Conservation (phyloP, 2,113 vertebrate genomes). For the Erpornis zantholeuca region DNA sequence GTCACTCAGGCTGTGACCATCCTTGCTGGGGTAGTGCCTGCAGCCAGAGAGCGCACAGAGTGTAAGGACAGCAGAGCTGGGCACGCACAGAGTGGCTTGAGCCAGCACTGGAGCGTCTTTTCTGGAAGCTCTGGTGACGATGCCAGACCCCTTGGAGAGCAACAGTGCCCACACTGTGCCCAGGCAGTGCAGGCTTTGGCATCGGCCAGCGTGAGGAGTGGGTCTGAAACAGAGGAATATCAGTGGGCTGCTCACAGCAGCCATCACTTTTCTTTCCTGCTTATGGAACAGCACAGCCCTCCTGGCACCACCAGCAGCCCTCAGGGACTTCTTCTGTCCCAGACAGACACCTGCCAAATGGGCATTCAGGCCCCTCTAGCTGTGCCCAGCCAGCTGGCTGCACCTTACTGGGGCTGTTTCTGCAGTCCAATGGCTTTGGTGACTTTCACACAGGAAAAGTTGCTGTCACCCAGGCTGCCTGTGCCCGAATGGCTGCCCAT, state of each 20-base stretch:
- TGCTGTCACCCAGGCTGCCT: background rate
- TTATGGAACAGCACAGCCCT: background rate
- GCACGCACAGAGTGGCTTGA: accelerated
- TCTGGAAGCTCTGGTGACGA: background rate
- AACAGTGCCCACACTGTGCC: background rate
- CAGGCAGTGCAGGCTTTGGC: background rate
- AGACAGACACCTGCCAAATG: background rate
- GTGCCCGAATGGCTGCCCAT: accelerated
- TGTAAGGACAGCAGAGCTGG: background rate
- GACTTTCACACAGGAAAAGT: background rate
- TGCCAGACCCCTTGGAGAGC: background rate
- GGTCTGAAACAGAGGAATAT: background rate
- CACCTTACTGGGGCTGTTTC: background rate
- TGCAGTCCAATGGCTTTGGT: background rate
- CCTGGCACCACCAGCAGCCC: background rate
- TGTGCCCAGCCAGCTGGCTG: background rate
- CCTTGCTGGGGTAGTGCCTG: conserved; percentile 82
- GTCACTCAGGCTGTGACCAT: conserved; percentile 69
- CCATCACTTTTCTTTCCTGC: background rate
- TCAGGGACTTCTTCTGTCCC: background rate
- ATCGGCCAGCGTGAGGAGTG: accelerated
- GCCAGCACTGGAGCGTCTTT: accelerated
- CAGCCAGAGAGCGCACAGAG: background rate
- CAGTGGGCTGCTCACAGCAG: background rate
- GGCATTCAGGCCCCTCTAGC: background rate